Percentiles rank a stretch among this genome's conserved stretches.
phyloP scores from a whole-genome alignment of 2,113 vertebrate genomes.

The Cephalopterus ornatus region DNA sequence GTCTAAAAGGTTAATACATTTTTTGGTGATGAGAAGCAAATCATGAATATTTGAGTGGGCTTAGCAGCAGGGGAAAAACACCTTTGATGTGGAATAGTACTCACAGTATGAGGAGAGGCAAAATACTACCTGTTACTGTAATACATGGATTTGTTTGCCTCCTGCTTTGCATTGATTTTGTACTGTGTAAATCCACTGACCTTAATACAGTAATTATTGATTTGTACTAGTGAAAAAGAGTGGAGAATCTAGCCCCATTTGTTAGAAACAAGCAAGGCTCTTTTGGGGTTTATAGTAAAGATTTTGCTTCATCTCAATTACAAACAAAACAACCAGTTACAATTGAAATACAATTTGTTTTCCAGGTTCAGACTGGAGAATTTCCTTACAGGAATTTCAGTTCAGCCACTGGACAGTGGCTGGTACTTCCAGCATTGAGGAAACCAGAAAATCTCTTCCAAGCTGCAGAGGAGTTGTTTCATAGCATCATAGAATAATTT shows the following conservation, averaged over 20 bases:
- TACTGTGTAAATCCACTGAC: neutral
- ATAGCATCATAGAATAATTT: neutral
- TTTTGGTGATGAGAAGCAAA: neutral
- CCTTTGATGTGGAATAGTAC: neutral
- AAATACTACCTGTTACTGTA: neutral
- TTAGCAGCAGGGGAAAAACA: neutral
- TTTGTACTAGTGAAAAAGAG: neutral
- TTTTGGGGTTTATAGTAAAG: neutral
- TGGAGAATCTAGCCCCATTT: neutral
- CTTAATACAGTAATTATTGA: neutral
- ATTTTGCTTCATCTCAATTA: neutral
- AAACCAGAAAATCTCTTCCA: neutral
- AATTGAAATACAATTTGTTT: neutral
- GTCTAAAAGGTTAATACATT: neutral
- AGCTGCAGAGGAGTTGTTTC: neutral
- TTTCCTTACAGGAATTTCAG: neutral
- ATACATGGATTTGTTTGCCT: neutral
- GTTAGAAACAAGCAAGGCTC: neutral
- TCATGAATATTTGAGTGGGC: neutral
- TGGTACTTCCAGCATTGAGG: neutral
- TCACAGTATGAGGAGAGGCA: neutral
- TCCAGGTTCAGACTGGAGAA: neutral
- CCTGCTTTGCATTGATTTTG: conserved; percentile 14
- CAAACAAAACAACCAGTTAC: neutral
- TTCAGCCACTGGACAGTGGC: neutral